phyloP scores from a whole-genome alignment of 2,113 vertebrate genomes.

The Nematolebias whitei region DNA sequence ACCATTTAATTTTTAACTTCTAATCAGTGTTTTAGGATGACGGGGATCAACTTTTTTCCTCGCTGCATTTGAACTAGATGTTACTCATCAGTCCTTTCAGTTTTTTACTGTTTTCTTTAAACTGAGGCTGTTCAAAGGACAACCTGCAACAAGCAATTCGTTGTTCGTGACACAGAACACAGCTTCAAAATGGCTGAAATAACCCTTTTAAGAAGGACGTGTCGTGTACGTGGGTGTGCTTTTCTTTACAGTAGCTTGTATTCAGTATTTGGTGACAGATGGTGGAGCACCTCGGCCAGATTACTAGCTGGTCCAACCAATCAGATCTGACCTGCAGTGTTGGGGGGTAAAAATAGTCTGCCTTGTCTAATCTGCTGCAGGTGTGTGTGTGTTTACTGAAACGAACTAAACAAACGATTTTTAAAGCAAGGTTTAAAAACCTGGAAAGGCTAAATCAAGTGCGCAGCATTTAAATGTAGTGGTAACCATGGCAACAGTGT shows the following conservation, averaged over 20 bases:
- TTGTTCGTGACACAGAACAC: too few relatives aligned
- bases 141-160: too few relatives aligned
- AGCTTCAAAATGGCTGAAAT: too few relatives aligned
- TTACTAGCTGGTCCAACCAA: constrained; percentile 79
- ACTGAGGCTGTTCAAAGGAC: too few relatives aligned
- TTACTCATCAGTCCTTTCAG: too few relatives aligned
- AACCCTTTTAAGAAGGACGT: constrained; percentile 13
- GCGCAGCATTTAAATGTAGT: constrained; percentile 9
- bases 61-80: too few relatives aligned
- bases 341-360: constrained; percentile 78
- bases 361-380: constrained; percentile 69
- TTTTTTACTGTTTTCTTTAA: too few relatives aligned
- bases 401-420: background rate
- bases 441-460: background rate
- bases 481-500: constrained; percentile 62
- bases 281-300: constrained; percentile 77
- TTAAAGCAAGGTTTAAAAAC: background rate
- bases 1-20: too few relatives aligned
- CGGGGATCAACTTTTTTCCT: too few relatives aligned
- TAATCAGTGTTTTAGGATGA: too few relatives aligned
- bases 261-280: constrained; percentile 74
- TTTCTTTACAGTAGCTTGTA: constrained; percentile 43
- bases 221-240: constrained; percentile 27
- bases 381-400: constrained; percentile 23
- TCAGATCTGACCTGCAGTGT: constrained; percentile 69